These are phyloP conservation scores for Ceyx cyanopectus DNA, from an alignment of 2,113 vertebrate genomes.

Conservation along the genomic window DNA sequence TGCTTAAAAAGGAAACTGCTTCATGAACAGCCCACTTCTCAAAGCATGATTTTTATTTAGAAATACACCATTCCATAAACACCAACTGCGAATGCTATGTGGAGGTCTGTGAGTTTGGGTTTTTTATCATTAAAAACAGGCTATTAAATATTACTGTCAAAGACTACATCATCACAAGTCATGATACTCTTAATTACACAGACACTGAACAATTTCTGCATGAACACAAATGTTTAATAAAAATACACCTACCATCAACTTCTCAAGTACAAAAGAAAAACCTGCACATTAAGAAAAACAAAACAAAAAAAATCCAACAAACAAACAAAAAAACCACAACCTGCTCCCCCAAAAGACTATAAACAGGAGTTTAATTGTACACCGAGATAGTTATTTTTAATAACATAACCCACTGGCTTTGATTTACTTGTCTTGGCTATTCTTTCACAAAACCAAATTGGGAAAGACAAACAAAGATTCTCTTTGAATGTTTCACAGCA, in stretches of 20 bases:
- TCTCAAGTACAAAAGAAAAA: neutral
- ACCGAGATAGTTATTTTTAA: neutral
- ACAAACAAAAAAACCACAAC: neutral
- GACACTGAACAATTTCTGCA: neutral
- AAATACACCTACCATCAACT: neutral
- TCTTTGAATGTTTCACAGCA: neutral
- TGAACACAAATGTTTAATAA: neutral
- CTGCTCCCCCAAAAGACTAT: neutral
- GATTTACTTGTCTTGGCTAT: neutral
- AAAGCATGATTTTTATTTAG: neutral
- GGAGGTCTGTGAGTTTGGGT: neutral
- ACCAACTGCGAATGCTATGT: neutral
- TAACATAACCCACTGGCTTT: neutral
- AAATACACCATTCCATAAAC: neutral
- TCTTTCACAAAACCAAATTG: neutral
- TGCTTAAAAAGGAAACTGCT: conserved; percentile 12
- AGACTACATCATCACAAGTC: neutral
- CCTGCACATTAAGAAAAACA: neutral
- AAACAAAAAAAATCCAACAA: neutral
- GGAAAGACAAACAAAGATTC: neutral
- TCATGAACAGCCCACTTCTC: neutral
- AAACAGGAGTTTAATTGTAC: neutral
- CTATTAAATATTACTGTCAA: neutral
- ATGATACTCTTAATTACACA: neutral
- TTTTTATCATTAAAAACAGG: neutral